Percentiles rank a stretch among this genome's conserved stretches.
Evolutionary conservation across 2,888 invertebrate genomes (phyloP).

Genomic region (Steromphala cineraria): DNA sequence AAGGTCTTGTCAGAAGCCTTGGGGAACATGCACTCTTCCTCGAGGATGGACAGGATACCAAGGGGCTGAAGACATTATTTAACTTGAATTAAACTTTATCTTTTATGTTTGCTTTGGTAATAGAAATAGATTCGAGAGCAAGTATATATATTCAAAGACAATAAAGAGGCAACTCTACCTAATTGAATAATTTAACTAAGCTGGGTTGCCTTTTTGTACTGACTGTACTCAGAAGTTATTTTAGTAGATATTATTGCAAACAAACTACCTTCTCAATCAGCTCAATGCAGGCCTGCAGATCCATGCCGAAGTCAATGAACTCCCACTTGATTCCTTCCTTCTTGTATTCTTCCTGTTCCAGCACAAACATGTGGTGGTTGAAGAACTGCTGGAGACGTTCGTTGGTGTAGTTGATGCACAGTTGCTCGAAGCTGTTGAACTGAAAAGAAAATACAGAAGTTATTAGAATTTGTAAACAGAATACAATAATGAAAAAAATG

Average conservation of each 20-base stretch:
- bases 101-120: too few relatives aligned
- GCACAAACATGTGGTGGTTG: constrained; percentile 98
- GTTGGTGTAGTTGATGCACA: constrained; percentile 98
- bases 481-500: too few relatives aligned
- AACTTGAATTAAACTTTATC: too few relatives aligned
- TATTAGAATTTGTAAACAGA: too few relatives aligned
- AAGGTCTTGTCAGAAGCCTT: constrained; percentile 99
- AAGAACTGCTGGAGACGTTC: constrained; percentile 98
- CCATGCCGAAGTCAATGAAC: constrained; percentile 97
- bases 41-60: constrained; percentile 99
- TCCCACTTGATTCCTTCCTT: constrained; percentile 94
- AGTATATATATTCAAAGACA: background rate
- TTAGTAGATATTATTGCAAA: too few relatives aligned
- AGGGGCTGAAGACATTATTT: constrained; percentile 85
- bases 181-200: too few relatives aligned
- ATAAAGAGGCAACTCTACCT: too few relatives aligned
- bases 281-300: constrained; percentile 93
- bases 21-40: constrained; percentile 99
- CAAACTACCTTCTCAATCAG: constrained; percentile 77
- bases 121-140: background rate
- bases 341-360: constrained; percentile 97
- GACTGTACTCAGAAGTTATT: too few relatives aligned
- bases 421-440: constrained; percentile 98
- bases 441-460: constrained; percentile 76
- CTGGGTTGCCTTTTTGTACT: too few relatives aligned